A percentile compares a stretch with the other conserved stretches of the same genome.
phyloP scores from a whole-genome alignment of 1,140 invertebrate genomes.

The Orchesella cincta region DNA sequence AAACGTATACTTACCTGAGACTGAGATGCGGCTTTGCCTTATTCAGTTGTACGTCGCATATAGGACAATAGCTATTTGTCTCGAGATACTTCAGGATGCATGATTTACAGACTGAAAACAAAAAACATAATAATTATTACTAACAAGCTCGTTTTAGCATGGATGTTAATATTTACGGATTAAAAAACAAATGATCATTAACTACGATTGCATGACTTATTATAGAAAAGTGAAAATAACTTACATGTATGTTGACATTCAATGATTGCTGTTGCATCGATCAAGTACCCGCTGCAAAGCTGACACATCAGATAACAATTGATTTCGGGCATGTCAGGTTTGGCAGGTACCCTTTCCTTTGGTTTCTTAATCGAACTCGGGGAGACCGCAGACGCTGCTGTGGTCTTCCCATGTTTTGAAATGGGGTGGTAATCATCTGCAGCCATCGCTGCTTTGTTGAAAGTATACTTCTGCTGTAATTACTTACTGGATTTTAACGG shows the following conservation, averaged over 20 bases:
- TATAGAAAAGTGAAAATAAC: conserved; percentile 38
- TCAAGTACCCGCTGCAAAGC: conserved; percentile 64
- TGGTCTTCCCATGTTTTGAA: conserved; percentile 26
- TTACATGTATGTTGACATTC: conserved; percentile 66
- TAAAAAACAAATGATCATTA: neutral
- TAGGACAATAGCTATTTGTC: conserved; percentile 64
- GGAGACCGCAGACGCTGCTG: conserved; percentile 14
- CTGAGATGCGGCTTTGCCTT: conserved; percentile 61
- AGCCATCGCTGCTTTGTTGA: too few species aligned
- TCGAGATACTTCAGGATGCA: conserved; percentile 66
- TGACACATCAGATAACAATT: conserved; percentile 59
- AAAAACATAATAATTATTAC: conserved; percentile 45
- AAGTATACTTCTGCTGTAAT: too few species aligned
- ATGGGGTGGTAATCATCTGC: conserved; percentile 5
- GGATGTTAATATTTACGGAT: too few species aligned
- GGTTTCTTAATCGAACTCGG: conserved; percentile 31
- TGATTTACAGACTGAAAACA: conserved; percentile 64
- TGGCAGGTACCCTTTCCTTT: conserved; percentile 46
- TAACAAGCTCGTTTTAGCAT: too few species aligned
- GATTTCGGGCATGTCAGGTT: conserved; percentile 44
- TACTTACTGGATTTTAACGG: too few species aligned
- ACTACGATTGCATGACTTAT: neutral
- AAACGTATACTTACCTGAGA: conserved; percentile 41
- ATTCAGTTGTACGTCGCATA: conserved; percentile 65
- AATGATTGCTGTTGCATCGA: conserved; percentile 65